Evolutionary conservation across 1,140 invertebrate species (phyloP), one percentile per base, ranked within the genome.

Genomic region (Hetaerina americana): DNA sequence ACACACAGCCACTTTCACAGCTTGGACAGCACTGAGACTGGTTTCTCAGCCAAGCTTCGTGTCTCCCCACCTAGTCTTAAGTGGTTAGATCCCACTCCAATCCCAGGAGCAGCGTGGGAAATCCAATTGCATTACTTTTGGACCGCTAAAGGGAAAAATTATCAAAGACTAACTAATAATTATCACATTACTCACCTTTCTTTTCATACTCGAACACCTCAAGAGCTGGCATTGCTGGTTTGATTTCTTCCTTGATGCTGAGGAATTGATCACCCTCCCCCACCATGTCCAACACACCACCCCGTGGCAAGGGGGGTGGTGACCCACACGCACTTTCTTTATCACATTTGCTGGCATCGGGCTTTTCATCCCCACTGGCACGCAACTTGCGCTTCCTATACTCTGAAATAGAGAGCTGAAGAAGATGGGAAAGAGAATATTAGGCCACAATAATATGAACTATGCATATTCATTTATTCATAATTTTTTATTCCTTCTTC

Each of bases 401-500:
- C 75, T 91, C 89, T 12, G 87, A 85, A 76, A 91, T 87, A 8
- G 88, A 90, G 10, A 91, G 81, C 89, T 90, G 72, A 0, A 83
- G 78, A 27, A 77, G n/a, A 73, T 28, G 75, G 70, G 27, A 70
- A 71, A 70, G 25, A 72, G 72, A 73, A 76, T 75, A 74, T 76
- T 74, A 74, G 27, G 73, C 75, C 74, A 78, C n/a, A n/a, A n/a
- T n/a, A n/a, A n/a, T n/a, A n/a, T n/a, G n/a, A n/a, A n/a, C n/a
- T n/a, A n/a, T n/a, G n/a, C n/a, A n/a, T n/a, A n/a, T n/a, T n/a
- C n/a, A n/a, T n/a, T n/a, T n/a, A n/a, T n/a, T n/a, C n/a, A n/a
- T n/a, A n/a, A n/a, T n/a, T n/a, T n/a, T n/a, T n/a, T n/a, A n/a
- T n/a, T n/a, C n/a, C n/a, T n/a, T n/a, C n/a, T n/a, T n/a, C n/a